phyloP scores from a whole-genome alignment of 2,888 invertebrate genomes.

The Morpho deidamia region DNA sequence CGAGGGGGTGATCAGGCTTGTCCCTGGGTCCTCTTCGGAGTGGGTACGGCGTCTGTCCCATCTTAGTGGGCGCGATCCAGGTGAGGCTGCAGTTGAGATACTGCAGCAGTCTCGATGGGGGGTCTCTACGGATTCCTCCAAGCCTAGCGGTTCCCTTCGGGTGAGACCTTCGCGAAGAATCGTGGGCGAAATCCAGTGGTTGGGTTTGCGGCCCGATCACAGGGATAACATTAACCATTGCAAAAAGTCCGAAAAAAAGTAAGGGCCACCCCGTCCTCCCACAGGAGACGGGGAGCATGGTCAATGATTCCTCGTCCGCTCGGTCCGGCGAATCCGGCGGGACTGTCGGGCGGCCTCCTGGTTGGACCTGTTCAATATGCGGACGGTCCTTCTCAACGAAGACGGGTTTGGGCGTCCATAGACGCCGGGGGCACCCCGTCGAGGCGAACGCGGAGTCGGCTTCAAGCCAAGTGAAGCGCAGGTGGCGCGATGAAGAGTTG shows the following conservation, averaged over 20 bases:
- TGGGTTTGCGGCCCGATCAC: conserved; percentile 16
- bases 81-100: neutral
- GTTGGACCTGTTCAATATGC: conserved; percentile 17
- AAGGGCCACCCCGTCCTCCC: conserved; percentile 17
- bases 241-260: neutral
- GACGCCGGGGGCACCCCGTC: conserved; percentile 18
- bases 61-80: too few species aligned
- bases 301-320: conserved; percentile 1
- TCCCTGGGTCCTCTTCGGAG: too few species aligned
- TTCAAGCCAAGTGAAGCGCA: conserved; percentile 20
- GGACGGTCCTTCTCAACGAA: conserved; percentile 12
- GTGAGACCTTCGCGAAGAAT: conserved; percentile 15
- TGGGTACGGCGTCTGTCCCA: too few species aligned
- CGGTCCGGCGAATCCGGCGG: conserved; percentile 1
- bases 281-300: conserved; percentile 23
- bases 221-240: neutral
- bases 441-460: conserved; percentile 21
- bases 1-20: too few species aligned
- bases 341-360: neutral
- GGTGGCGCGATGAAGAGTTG: conserved; percentile 23
- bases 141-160: conserved; percentile 15
- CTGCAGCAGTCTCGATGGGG: neutral
- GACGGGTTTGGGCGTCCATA: conserved; percentile 20
- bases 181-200: conserved; percentile 9
- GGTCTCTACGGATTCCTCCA: neutral